Evolutionary conservation across 2,113 vertebrate species (phyloP).

Genomic region (Telmatochromis sp.): DNA sequence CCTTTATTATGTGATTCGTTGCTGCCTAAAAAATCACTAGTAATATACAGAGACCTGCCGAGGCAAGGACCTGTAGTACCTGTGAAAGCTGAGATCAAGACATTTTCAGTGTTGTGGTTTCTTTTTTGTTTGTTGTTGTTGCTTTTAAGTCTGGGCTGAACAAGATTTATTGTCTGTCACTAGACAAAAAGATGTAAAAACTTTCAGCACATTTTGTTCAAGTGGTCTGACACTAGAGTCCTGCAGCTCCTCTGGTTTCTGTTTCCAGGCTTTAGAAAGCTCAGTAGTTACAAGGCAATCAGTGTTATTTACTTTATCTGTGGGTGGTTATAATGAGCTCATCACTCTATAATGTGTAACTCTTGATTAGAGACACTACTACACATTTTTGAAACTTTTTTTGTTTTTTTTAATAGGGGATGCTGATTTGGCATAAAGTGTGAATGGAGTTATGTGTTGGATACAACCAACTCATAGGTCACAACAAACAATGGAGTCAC

Average conservation of each 20-base stretch:
- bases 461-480: background rate
- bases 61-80: background rate
- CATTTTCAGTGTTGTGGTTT: background rate
- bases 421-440: background rate
- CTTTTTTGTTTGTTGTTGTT: background rate
- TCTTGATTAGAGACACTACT: background rate
- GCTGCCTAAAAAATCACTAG: background rate
- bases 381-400: background rate
- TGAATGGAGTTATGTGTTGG: accelerated
- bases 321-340: background rate
- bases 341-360: background rate
- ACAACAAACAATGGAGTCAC: background rate
- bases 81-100: background rate
- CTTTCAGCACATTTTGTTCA: background rate
- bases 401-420: background rate
- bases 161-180: background rate
- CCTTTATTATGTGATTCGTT: background rate
- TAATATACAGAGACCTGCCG: background rate
- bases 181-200: background rate
- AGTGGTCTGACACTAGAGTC: background rate
- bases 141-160: background rate
- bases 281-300: background rate
- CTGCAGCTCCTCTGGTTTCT: background rate
- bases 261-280: background rate
- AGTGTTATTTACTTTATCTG: background rate